A percentile compares a stretch with the other conserved stretches of the same genome.
phyloP scores from a whole-genome alignment of 2,113 vertebrate genomes.

The Tachysurus vachellii region DNA sequence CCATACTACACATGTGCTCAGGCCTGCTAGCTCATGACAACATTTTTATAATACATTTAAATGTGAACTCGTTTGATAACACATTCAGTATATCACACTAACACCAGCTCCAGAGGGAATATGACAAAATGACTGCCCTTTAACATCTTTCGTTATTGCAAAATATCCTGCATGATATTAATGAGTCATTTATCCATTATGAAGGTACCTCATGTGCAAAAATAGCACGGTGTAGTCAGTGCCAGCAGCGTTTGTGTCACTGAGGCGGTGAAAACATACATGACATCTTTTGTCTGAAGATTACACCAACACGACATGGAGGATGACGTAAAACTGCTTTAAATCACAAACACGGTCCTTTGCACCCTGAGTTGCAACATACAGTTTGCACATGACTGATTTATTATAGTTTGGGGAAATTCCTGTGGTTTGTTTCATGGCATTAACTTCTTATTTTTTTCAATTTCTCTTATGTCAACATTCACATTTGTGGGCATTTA shows the following conservation, averaged over 20 bases:
- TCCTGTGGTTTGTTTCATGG: background rate
- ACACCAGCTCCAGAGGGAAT: background rate
- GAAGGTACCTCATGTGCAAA: background rate
- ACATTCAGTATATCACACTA: too few species aligned
- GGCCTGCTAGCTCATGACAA: too few species aligned
- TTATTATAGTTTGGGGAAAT: conserved; percentile 14
- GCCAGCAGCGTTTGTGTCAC: background rate
- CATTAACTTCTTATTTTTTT: background rate
- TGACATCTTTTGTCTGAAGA: background rate
- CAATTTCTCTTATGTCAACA: background rate
- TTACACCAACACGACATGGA: background rate
- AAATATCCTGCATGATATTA: background rate
- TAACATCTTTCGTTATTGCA: background rate
- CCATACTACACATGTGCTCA: too few species aligned
- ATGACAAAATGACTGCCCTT: background rate
- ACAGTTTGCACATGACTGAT: conserved; percentile 17
- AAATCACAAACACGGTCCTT: background rate
- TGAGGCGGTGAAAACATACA: background rate
- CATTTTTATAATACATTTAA: too few species aligned
- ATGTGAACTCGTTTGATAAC: too few species aligned
- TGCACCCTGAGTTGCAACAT: background rate
- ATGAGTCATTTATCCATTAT: background rate
- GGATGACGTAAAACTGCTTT: background rate
- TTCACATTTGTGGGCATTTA: background rate
- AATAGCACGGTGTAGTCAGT: background rate